Conservation (phyloP, 2,888 invertebrate species). For the Steinernema scapterisci region DNA sequence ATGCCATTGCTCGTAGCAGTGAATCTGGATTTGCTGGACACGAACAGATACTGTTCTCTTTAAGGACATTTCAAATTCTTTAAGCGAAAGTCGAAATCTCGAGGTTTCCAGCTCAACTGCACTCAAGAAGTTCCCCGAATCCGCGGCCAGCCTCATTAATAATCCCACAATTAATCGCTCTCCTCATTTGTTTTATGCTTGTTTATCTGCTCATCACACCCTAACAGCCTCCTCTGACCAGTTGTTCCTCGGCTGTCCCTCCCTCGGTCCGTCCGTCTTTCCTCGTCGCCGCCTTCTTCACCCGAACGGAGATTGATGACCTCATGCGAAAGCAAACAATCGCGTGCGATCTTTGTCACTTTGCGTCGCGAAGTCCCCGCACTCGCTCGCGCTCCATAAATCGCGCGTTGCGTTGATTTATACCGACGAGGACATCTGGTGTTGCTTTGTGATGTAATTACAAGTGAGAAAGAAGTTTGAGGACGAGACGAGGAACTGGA, state of each 20-base stretch:
- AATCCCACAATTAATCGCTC: too few relatives aligned
- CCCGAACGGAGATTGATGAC: not conserved
- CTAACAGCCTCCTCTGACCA: not conserved
- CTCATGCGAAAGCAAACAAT: constrained; percentile 22
- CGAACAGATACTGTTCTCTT: too few relatives aligned
- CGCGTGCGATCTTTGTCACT: constrained; percentile 25
- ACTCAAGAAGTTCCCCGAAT: too few relatives aligned
- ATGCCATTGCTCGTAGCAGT: too few relatives aligned
- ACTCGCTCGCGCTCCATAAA: constrained; percentile 8
- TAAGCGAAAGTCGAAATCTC: too few relatives aligned
- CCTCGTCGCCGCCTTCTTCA: not conserved
- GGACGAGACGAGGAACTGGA: not conserved
- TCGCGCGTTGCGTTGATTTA: constrained; percentile 26
- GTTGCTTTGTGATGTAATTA: constrained; percentile 3
- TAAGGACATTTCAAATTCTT: too few relatives aligned
- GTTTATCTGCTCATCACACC: too few relatives aligned
- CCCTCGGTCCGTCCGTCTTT: not conserved
- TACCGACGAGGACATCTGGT: not conserved
- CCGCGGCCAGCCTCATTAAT: too few relatives aligned
- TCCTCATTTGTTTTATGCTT: too few relatives aligned
- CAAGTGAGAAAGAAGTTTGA: not conserved
- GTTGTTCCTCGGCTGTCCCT: not conserved
- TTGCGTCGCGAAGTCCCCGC: not conserved
- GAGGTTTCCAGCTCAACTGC: too few relatives aligned
- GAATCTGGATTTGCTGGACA: too few relatives aligned